These are phyloP conservation scores for Poeciliopsis turneri DNA, from an alignment of 2,797 vertebrate species.

Conservation along the genomic window DNA sequence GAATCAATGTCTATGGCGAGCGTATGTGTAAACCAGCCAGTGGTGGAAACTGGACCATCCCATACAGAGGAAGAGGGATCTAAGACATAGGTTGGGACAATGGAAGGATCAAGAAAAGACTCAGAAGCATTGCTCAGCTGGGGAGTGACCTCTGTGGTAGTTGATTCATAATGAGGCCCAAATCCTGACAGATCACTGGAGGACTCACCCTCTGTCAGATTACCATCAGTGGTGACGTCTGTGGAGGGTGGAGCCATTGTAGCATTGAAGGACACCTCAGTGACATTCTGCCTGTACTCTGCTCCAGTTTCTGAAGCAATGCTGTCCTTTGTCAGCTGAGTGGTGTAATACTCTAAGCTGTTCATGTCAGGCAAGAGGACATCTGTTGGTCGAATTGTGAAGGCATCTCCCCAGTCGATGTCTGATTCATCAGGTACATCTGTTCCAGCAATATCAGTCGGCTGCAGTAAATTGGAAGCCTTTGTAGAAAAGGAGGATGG, in stretches of 20 bases:
- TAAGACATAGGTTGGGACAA: slow-evolving; percentile 54
- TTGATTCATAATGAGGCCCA: slow-evolving; percentile 64
- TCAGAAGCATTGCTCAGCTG: slow-evolving; percentile 61
- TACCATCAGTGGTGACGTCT: slow-evolving; percentile 46
- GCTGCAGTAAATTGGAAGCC: slow-evolving; percentile 35
- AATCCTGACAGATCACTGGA: slow-evolving; percentile 71
- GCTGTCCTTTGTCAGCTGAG: slow-evolving; percentile 66
- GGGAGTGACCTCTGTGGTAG: slow-evolving; percentile 56
- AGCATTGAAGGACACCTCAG: slow-evolving; percentile 47
- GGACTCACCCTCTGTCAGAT: slow-evolving; percentile 65
- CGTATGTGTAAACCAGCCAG: slow-evolving; percentile 67
- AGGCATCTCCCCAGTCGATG: slow-evolving; percentile 66
- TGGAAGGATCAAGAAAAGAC: slow-evolving; percentile 74
- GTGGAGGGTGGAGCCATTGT: slow-evolving; percentile 58
- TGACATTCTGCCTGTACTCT: slow-evolving; percentile 72
- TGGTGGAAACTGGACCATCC: slow-evolving; percentile 72
- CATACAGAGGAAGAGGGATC: slow-evolving; percentile 69
- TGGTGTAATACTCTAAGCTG: slow-evolving; percentile 77
- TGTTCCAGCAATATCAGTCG: slow-evolving; percentile 34
- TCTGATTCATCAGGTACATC: slow-evolving; percentile 50
- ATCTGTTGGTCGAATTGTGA: slow-evolving; percentile 65
- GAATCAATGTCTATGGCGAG: slow-evolving; percentile 37
- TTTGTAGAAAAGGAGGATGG: slow-evolving; percentile 43
- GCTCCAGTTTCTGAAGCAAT: slow-evolving; percentile 38
- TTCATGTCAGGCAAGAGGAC: slow-evolving; percentile 78